phyloP scores from a whole-genome alignment of 2,888 invertebrate species.

The Bibio marci region DNA sequence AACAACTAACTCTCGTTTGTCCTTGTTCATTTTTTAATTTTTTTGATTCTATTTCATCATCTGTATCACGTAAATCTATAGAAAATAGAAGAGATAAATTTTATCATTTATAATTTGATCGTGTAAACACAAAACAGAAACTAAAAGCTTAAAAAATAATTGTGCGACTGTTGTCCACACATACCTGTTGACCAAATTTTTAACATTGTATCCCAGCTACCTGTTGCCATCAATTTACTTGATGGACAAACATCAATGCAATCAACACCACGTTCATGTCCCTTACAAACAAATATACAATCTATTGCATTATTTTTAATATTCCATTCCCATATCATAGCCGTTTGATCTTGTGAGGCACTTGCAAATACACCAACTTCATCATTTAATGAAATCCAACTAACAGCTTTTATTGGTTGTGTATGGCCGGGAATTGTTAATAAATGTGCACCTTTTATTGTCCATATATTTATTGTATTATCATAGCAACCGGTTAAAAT shows the following conservation, averaged over 20 bases:
- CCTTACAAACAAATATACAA: constrained; percentile 65
- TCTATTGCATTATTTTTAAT: constrained; percentile 53
- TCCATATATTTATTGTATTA: constrained; percentile 82
- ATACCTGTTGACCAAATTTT: constrained; percentile 78
- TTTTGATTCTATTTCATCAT: constrained; percentile 40
- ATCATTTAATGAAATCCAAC: constrained; percentile 60
- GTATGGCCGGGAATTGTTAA: constrained; percentile 74
- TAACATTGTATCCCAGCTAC: constrained; percentile 82
- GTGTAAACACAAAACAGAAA: too few species aligned
- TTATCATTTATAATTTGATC: too few species aligned
- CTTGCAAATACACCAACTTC: constrained; percentile 53
- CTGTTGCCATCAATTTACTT: constrained; percentile 53
- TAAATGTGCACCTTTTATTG: constrained; percentile 64
- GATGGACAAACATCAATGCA: constrained; percentile 62
- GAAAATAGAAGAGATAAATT: constrained; percentile 6
- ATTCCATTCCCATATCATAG: constrained; percentile 80
- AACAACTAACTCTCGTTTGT: constrained; percentile 36
- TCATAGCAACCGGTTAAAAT: constrained; percentile 88
- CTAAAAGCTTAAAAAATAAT: background rate
- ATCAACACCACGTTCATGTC: constrained; percentile 87
- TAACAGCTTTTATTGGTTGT: constrained; percentile 72
- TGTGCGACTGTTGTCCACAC: constrained; percentile 14
- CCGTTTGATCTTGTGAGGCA: constrained; percentile 84
- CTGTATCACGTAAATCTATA: constrained; percentile 35
- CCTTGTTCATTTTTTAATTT: constrained; percentile 38